These are phyloP conservation scores for Lamellibrachia satsuma DNA, from an alignment of 2,888 invertebrate genomes.

Conservation along the genomic window DNA sequence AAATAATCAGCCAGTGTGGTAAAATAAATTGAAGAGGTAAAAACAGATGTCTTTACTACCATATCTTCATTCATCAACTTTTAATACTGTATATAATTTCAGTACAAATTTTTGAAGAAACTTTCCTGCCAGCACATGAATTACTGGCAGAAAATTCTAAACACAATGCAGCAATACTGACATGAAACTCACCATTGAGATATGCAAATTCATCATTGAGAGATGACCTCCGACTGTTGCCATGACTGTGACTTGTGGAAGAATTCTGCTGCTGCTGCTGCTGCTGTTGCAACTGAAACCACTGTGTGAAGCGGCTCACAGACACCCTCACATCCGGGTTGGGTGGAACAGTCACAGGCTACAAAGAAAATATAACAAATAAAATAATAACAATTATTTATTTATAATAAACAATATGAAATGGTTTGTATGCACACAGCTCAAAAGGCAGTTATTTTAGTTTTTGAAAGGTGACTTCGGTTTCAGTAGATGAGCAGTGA, in stretches of 20 bases:
- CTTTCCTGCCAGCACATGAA: not conserved
- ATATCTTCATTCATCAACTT: not conserved
- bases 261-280: slow-evolving; percentile 29
- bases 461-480: too few relatives aligned
- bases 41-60: too few relatives aligned
- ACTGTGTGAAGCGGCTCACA: slow-evolving; percentile 68
- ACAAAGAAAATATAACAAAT: not conserved
- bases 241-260: slow-evolving; percentile 46
- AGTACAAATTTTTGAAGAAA: not conserved
- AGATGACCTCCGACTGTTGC: slow-evolving; percentile 70
- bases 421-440: too few relatives aligned
- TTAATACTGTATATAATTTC: not conserved
- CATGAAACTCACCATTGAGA: slow-evolving; percentile 34
- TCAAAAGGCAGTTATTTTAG: too few relatives aligned
- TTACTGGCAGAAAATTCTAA: not conserved
- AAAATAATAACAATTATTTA: too few relatives aligned
- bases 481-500: too few relatives aligned
- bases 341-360: slow-evolving; percentile 14
- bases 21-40: too few relatives aligned
- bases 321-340: not conserved
- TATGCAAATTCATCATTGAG: slow-evolving; percentile 71
- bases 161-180: not conserved
- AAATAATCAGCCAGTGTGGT: too few relatives aligned
- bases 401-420: too few relatives aligned
- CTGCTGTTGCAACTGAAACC: slow-evolving; percentile 71